Evolutionary conservation across 2,113 vertebrate species (phyloP).

Genomic region (Cebus imitator): DNA sequence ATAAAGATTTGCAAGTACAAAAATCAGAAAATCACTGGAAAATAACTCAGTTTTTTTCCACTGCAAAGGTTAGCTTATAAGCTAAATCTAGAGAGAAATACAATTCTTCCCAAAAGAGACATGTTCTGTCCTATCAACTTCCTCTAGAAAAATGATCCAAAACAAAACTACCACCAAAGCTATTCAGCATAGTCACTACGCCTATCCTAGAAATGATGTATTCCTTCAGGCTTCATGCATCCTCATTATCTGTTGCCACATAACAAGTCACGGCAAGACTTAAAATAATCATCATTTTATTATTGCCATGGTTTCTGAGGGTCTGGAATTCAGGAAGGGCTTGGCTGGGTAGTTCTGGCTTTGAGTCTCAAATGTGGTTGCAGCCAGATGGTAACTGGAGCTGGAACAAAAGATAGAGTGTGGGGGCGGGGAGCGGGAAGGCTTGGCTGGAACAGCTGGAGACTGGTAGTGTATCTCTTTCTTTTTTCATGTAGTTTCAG

Average conservation of each 20-base stretch:
- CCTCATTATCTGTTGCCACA: background rate
- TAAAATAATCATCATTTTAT: background rate
- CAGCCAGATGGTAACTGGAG: background rate
- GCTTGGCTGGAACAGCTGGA: background rate
- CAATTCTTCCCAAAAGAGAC: background rate
- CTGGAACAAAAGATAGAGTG: background rate
- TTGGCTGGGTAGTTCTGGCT: background rate
- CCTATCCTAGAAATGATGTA: background rate
- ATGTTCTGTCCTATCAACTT: background rate
- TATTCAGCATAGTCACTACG: background rate
- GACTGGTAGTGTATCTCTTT: background rate
- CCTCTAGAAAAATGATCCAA: background rate
- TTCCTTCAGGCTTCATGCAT: background rate
- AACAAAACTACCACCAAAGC: constrained; percentile 18
- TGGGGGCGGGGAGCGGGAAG: no score
- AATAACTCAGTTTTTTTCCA: background rate
- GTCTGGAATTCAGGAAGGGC: constrained; percentile 18
- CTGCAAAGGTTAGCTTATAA: background rate
- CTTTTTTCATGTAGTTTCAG: background rate
- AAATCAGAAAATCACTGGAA: background rate
- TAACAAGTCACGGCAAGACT: background rate
- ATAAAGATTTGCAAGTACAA: background rate
- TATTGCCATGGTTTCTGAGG: background rate
- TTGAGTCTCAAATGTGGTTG: background rate
- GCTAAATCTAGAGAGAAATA: background rate